These are phyloP conservation scores for Fistularia commersonii DNA, from an alignment of 2,797 vertebrate species.

Conservation along the genomic window DNA sequence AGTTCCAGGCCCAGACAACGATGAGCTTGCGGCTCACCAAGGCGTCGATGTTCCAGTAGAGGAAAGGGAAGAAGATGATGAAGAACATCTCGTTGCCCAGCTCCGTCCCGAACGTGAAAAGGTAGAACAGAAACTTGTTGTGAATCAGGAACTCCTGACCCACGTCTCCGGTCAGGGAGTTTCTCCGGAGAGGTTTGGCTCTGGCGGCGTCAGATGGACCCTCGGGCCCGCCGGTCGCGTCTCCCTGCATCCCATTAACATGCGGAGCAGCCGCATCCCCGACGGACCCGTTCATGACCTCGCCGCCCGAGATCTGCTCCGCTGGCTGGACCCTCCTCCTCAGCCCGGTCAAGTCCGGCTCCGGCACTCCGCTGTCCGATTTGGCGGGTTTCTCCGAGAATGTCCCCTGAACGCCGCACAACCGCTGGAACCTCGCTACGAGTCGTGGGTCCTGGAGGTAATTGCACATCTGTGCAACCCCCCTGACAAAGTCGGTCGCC, in stretches of 20 bases:
- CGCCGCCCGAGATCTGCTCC: neutral
- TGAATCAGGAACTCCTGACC: conserved; percentile 86
- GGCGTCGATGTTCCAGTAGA: conserved; percentile 94
- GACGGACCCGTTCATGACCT: conserved; percentile 31
- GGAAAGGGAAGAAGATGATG: conserved; percentile 94
- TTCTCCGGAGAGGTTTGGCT: conserved; percentile 81
- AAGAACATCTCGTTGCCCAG: conserved; percentile 99
- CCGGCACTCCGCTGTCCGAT: conserved; percentile 13
- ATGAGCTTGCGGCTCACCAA: conserved; percentile 88
- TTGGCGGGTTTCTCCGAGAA: conserved; percentile 52
- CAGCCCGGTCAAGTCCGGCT: conserved; percentile 28
- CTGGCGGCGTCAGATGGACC: conserved; percentile 19
- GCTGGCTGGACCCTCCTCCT: conserved; percentile 41
- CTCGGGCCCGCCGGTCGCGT: conserved; percentile 3
- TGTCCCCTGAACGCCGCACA: conserved; percentile 85
- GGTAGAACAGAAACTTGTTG: conserved; percentile 88
- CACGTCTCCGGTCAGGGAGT: conserved; percentile 89
- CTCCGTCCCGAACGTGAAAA: conserved; percentile 93
- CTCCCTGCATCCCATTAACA: conserved; percentile 43
- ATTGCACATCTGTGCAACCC: conserved; percentile 61
- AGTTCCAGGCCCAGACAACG: conserved; percentile 94
- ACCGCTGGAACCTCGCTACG: conserved; percentile 87
- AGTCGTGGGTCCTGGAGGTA: conserved; percentile 84
- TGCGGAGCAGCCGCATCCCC: conserved; percentile 30
- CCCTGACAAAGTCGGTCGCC: conserved; percentile 53